phyloP scores from a whole-genome alignment of 2,113 vertebrate genomes.

The Chinchilla lanigera region DNA sequence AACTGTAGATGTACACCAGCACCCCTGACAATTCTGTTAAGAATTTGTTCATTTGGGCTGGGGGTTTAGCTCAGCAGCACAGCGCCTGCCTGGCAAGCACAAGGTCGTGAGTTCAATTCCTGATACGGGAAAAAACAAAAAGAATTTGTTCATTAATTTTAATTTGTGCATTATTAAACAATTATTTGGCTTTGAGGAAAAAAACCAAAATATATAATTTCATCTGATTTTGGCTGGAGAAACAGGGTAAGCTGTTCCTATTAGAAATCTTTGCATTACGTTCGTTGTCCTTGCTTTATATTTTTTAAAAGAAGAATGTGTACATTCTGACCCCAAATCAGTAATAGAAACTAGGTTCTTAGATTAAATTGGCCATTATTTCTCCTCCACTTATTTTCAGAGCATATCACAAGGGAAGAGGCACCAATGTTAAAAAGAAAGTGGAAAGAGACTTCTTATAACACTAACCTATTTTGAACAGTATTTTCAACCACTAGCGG shows the following conservation, averaged over 20 bases:
- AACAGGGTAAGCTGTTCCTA: background rate
- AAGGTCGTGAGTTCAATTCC: too few relatives aligned
- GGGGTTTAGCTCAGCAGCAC: too few relatives aligned
- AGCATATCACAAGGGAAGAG: slow-evolving; percentile 72
- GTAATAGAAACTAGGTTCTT: slow-evolving; percentile 64
- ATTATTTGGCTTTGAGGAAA: background rate
- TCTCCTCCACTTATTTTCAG: slow-evolving; percentile 76
- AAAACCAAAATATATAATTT: background rate
- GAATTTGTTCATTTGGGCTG: too few relatives aligned
- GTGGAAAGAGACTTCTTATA: slow-evolving; percentile 10
- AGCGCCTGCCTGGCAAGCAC: too few relatives aligned
- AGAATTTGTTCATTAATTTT: background rate
- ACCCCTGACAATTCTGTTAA: background rate
- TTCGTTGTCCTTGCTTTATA: background rate
- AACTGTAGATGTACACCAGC: background rate
- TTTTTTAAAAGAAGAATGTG: background rate
- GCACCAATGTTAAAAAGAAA: slow-evolving; percentile 67
- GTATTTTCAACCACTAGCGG: slow-evolving; percentile 1
- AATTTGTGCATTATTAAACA: background rate
- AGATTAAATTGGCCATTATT: slow-evolving; percentile 76
- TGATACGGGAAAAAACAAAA: too few relatives aligned
- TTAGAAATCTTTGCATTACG: background rate
- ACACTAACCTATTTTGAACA: slow-evolving; percentile 5
- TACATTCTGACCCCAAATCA: slow-evolving; percentile 68
- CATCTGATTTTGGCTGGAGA: slow-evolving; percentile 5